These are phyloP conservation scores for Zaprionus lineosus DNA, from an alignment of 2,888 invertebrate genomes.

Conservation along the genomic window DNA sequence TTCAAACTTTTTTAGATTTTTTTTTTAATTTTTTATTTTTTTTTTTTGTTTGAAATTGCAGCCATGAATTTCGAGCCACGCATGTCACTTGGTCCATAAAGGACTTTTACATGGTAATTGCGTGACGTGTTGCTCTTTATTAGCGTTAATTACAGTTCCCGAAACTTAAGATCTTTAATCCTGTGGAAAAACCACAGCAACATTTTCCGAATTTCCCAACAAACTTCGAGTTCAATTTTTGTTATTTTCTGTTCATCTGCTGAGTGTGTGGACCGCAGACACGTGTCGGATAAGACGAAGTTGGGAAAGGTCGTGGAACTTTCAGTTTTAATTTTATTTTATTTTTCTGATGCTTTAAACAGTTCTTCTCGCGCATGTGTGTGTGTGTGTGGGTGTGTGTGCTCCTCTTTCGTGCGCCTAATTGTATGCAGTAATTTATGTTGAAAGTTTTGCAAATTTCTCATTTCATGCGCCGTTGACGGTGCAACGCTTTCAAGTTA, in stretches of 20 bases:
- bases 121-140: constrained; percentile 28
- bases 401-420: constrained; percentile 36
- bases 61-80: too few relatives aligned
- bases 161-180: constrained; percentile 46
- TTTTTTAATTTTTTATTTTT: too few relatives aligned
- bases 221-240: constrained; percentile 61
- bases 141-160: constrained; percentile 57
- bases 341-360: constrained; percentile 5
- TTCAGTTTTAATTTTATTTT: too few relatives aligned
- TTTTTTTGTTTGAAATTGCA: too few relatives aligned
- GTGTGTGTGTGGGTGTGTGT: neutral
- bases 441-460: constrained; percentile 66
- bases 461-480: constrained; percentile 63
- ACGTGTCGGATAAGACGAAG: neutral
- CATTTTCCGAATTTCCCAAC: constrained; percentile 40
- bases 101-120: neutral
- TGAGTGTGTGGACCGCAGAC: constrained; percentile 24
- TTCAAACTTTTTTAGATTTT: too few relatives aligned
- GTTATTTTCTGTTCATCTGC: constrained; percentile 63
- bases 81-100: neutral
- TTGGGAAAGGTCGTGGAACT: constrained; percentile 18
- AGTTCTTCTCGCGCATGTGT: neutral
- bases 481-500: constrained; percentile 68
- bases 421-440: constrained; percentile 70
- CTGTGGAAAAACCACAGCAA: constrained; percentile 43